Conservation (phyloP, 1,140 invertebrate species). For the Cydia pomonella region DNA sequence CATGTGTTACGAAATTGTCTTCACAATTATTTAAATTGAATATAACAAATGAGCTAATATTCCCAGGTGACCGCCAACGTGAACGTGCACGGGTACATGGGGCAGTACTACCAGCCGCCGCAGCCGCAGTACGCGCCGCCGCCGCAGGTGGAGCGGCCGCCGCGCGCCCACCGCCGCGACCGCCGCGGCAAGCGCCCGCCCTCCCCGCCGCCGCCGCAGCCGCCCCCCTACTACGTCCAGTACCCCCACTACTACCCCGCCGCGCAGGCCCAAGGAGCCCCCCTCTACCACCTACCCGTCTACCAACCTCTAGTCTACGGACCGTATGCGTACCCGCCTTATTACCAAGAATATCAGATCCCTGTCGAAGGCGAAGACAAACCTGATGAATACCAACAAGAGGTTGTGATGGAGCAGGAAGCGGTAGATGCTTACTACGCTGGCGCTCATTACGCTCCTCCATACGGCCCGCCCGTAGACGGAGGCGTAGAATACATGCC, state of each 20-base stretch:
- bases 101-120: slow-evolving; percentile 76
- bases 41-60: background rate
- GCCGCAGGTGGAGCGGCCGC: slow-evolving; percentile 50
- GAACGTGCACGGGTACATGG: slow-evolving; percentile 82
- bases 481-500: slow-evolving; percentile 69
- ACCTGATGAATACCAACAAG: slow-evolving; percentile 74
- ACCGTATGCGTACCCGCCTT: slow-evolving; percentile 72
- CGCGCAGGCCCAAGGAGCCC: slow-evolving; percentile 76
- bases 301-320: slow-evolving; percentile 75
- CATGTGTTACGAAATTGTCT: too few relatives aligned
- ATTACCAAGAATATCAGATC: slow-evolving; percentile 76
- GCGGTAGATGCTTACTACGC: slow-evolving; percentile 76
- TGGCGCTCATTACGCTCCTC: slow-evolving; percentile 65
- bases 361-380: slow-evolving; percentile 76
- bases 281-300: slow-evolving; percentile 74
- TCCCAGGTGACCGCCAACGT: slow-evolving; percentile 81
- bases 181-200: slow-evolving; percentile 65
- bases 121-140: slow-evolving; percentile 64
- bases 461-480: slow-evolving; percentile 65
- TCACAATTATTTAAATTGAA: too few relatives aligned
- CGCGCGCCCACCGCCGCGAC: slow-evolving; percentile 57
- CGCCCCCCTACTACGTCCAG: slow-evolving; percentile 69
- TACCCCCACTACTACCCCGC: slow-evolving; percentile 76
- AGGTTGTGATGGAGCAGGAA: slow-evolving; percentile 78
- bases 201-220: slow-evolving; percentile 64